Base-by-base conservation (phyloP, 2,888 invertebrate species). In the Creontiades dilutus region DNA sequence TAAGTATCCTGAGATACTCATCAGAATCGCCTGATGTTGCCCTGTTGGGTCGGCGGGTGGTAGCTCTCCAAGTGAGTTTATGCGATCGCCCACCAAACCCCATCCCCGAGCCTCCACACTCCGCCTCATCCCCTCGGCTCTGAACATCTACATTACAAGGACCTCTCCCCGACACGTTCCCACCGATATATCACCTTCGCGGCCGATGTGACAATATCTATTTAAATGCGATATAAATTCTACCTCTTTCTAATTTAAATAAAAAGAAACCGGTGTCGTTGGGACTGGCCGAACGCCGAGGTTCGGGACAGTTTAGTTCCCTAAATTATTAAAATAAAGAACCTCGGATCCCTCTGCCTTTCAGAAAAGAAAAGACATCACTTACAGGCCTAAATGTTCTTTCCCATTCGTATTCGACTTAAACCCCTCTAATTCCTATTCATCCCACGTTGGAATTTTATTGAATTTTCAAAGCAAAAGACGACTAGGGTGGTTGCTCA, bases 141-240 rank as follows among this genome's bases (percentile, higher is more conserved):
- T 3, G 82, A 23, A 82, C 82, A 82, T 82, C 82, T 82, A 82
- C 82, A 82, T 82, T 82, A 82, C 82, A 82, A 47, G 82, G 52
- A 46, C 47, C 55, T 23, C 55, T 23, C n/a, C 82, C 82, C 82
- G 47, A 82, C 82, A 82, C 82, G 82, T 82, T 82, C 82, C 82
- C 82, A 82, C 52, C 86, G 75, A 86, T 86, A 86, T 86, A 86
- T 86, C 86, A 86, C 86, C 68, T 48, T 86, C 23, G 47, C 86
- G 75, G 86, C 75, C 47, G 86, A 86, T 86, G 86, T 86, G 86
- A 86, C 86, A 86, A 86, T 86, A 86, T 86, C 86, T 86, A 86
- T 86, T 86, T 86, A 86, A 86, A 86, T 75, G 75, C 46, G 86
- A 86, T 86, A 86, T 86, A 86, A 86, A 86, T 86, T 86, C 82